A percentile compares a stretch with the other conserved stretches of the same genome.
phyloP scores from a whole-genome alignment of 1,140 invertebrate genomes.

The Caenorhabditis briggsae region DNA sequence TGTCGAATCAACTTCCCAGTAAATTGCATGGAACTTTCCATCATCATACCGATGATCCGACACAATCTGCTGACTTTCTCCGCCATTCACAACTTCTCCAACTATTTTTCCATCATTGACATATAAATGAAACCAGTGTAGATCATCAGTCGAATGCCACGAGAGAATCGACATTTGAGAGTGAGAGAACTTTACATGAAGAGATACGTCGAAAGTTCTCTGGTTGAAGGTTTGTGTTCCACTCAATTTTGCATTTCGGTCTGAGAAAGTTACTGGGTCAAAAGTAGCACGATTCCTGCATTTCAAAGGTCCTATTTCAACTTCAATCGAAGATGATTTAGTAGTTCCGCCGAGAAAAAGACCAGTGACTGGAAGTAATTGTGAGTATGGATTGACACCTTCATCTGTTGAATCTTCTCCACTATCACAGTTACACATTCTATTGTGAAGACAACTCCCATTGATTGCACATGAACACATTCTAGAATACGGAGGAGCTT shows the following conservation, averaged over 20 bases:
- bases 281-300: conserved; percentile 73
- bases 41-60: conserved; percentile 56
- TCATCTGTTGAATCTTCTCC: conserved; percentile 75
- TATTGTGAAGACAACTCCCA: conserved; percentile 71
- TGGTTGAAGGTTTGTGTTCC: conserved; percentile 71
- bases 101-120: conserved; percentile 69
- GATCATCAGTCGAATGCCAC: conserved; percentile 73
- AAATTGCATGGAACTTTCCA: conserved; percentile 72
- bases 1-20: conserved; percentile 74
- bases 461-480: conserved; percentile 77
- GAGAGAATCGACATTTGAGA: conserved; percentile 75
- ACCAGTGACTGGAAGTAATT: conserved; percentile 77
- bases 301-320: conserved; percentile 72
- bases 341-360: conserved; percentile 75
- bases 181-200: conserved; percentile 74
- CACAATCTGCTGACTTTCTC: conserved; percentile 70
- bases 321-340: conserved; percentile 66
- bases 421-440: conserved; percentile 76
- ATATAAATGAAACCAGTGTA: conserved; percentile 77
- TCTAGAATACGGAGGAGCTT: conserved; percentile 75
- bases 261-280: conserved; percentile 75
- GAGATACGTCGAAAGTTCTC: conserved; percentile 72
- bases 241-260: conserved; percentile 74
- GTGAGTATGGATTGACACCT: conserved; percentile 72
- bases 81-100: conserved; percentile 68